Base-by-base conservation (phyloP, 2,113 vertebrate genomes). In the Poeciliopsis retropinna region DNA sequence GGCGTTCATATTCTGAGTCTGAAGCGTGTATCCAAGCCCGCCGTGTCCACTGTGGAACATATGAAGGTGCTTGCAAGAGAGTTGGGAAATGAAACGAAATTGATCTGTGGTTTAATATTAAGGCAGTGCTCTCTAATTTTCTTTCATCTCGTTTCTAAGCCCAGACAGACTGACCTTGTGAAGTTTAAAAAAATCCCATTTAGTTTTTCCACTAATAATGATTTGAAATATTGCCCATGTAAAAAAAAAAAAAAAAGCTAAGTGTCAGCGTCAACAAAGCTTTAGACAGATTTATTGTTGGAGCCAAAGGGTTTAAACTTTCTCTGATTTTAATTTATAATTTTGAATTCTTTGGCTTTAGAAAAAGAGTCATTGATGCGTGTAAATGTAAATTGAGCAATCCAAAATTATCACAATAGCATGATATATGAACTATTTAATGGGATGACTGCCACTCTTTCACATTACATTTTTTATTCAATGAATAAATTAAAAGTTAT, bases 131-230 rank as follows among this genome's bases (percentile, higher is more conserved):
- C 44, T 47, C 44, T 41, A 41, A 47, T 47, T 47, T 47, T 47
- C 44, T 19, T 47, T 47, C 44, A 47, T 17, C 44, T 47, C 17
- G 0, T 47, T 47, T 47, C 17, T 7, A 19, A 19, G 44, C 44
- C 17, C 25, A 57, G 22, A 3, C 25, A 3, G 51, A 0, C 51
- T 85, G 88, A 86, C 86, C 87, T 88, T 88, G 85, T 74, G 71
- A 76, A 85, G 79, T 84, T 64, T 30, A 57, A 14, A 13, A 86
- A 73, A 85, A 80, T 81, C 80, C 51, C 64, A 75, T 86, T 64
- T 76, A 76, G 75, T 80, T 91, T 84, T 85, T 86, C 80, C 65
- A 63, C 70, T 83, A 85, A 85, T 88, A 81, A 85, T 37, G 31
- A 57, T 73, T 87, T 80, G 75, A 88, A 81, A 76, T 79, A 30